Base-by-base conservation (phyloP, 2,113 vertebrate species). In the Amblyornis subalaris region DNA sequence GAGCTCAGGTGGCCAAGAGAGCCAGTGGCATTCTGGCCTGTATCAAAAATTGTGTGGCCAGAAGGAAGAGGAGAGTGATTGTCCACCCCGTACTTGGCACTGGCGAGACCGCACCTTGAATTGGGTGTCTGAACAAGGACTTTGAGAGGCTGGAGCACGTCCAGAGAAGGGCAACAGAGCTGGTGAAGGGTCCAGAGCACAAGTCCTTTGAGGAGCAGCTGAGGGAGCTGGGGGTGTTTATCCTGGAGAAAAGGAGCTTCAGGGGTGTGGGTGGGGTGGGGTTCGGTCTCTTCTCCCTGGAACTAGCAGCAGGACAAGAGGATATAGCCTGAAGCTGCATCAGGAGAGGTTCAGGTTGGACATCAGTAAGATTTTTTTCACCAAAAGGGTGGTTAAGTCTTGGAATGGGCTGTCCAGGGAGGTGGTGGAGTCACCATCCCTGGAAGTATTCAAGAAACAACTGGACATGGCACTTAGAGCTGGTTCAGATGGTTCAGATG, bases 11-110 rank as follows among this genome's bases (percentile, higher is more conserved):
- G 29, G 14, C 40, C 29, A 54, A 61, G 40, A 26, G 1, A 20
- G n/a, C 29, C 47, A 61, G 25, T 12, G 57, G 9, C 28, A 40
- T 35, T 28, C 47, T 69, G 29, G 40, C 3, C 11, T 40, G 5
- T 33, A 42, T 42, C 29, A 75, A 35, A 67, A 75, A 10, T 5
- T 35, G 5, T 31, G 40, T 54, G 9, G 29, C 14, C 54, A 42
- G n/a, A 3, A 48, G 18, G 21, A 31, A 14, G 9, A 61, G 12
- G n/a, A 6, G 22, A 54, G 25, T 19, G n/a, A 35, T 31, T 61
- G 4, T 21, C 18, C 7, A 8, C 17, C 22, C 47, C 19, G 11
- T 35, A 31, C 9, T 60, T 0, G 0, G 29, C 20, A 6, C 22
- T 75, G 54, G 2, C 48, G 12, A 35, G 47, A 14, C 3, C 31